Evolutionary conservation across 2,797 vertebrate genomes (phyloP), one percentile per base, ranked within the genome.

Genomic region (Parotocinclus haroldoi): DNA sequence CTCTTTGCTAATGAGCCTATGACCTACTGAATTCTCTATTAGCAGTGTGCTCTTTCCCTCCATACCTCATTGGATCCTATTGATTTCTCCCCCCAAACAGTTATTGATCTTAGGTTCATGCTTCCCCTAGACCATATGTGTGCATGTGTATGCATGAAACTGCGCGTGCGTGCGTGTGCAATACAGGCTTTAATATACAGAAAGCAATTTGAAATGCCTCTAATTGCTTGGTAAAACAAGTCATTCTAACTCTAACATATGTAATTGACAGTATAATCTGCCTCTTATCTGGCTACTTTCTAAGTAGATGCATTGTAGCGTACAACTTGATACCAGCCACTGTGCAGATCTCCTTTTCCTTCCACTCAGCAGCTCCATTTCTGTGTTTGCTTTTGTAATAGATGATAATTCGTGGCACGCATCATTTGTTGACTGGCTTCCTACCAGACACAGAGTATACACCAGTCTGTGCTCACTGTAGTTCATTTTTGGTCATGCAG

Each of bases 21-120:
- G 61, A 57, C 68, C 69, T 68, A 71, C 60, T 61, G 72, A 73
- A 75, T 65, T 69, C 63, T 63, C 55, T 69, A 61, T 75, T 75
- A 75, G 71, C 51, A 13, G 46, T 9, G 11, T 50, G 60, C 57
- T 46, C 71, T 60, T 71, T 66, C 45, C 59, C 10, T 48, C 38
- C 52, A 63, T 68, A 27, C 8, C 57, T 78, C 49, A 72, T 68
- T 78, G 73, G 66, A 67, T 75, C 51, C 49, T 62, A 78, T 75
- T 53, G 76, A 78, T 75, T 65, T 48, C 63, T 51, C 60, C 58
- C 17, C 40, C 64, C 27, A 27, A 53, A 55, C 70, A 13, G 10
- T 48, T 73, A 78, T 78, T 73, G 76, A 78, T 75, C 67, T 52
- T 64, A 55, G 39, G 76, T 64, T 78, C 69, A 73, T 69, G 67